Conservation (phyloP, 2,797 vertebrate species). For the Spizella passerina region DNA sequence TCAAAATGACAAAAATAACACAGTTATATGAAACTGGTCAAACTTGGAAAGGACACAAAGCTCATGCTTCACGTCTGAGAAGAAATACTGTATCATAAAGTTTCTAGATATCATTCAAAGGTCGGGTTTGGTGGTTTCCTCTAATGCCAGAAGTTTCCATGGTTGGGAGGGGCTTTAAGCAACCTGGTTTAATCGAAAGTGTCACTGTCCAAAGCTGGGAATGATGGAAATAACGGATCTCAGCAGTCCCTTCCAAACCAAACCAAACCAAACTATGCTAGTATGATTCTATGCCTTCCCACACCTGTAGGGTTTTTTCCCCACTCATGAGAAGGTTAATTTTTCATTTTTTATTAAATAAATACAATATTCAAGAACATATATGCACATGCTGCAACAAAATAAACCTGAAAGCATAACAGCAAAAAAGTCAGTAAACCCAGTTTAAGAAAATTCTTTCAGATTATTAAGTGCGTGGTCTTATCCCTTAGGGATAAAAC, state of each 20-base stretch:
- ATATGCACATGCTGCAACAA: background rate
- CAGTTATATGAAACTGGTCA: background rate
- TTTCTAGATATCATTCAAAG: background rate
- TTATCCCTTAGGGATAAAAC: background rate
- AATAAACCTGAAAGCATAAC: background rate
- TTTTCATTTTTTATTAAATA: background rate
- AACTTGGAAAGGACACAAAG: background rate
- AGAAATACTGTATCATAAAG: background rate
- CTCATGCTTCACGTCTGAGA: background rate
- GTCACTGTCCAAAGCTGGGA: background rate
- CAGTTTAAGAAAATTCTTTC: background rate
- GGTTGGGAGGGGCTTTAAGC: background rate
- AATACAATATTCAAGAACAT: background rate
- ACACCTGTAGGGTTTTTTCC: background rate
- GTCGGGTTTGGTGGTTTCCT: background rate
- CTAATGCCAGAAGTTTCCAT: background rate
- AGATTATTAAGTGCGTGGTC: background rate
- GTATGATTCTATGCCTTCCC: background rate
- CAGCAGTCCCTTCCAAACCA: background rate
- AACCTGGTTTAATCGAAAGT: background rate
- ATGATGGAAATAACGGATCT: background rate
- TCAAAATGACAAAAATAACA: background rate
- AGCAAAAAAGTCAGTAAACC: background rate
- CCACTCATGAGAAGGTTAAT: accelerated
- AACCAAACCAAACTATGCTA: background rate